Evolutionary conservation across 2,113 vertebrate species (phyloP).

Genomic region (Caretta caretta): DNA sequence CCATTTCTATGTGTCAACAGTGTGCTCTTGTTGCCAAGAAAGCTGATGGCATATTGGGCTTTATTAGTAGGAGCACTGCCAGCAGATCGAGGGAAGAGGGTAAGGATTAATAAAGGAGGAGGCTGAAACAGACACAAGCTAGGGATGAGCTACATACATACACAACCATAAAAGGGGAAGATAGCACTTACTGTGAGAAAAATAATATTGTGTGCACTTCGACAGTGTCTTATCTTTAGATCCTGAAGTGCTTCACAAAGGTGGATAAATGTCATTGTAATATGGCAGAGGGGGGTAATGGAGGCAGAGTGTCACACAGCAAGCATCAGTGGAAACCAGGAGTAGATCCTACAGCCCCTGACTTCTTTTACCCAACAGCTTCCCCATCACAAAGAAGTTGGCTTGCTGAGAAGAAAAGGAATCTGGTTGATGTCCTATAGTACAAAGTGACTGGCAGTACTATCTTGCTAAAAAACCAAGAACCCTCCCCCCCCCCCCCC

Average conservation of each 20-base stretch:
- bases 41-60: no score
- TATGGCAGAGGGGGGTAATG: neutral
- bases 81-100: no score
- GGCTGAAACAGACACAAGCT: neutral
- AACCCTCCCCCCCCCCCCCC: no score
- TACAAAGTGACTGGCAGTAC: neutral
- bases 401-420: neutral
- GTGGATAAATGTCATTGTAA: neutral
- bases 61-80: no score
- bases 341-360: neutral
- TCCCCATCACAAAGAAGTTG: neutral
- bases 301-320: neutral
- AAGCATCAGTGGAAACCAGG: neutral
- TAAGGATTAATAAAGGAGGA: neutral
- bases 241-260: neutral
- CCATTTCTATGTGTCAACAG: neutral
- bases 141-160: neutral
- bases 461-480: neutral
- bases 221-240: neutral
- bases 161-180: neutral
- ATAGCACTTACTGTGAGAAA: neutral
- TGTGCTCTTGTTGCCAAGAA: no score
- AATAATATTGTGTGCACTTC: neutral
- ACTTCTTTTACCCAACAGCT: neutral
- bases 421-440: neutral